A percentile compares a stretch with the other conserved stretches of the same genome.
Conservation (phyloP, 2,113 vertebrate species). For the Barbus barbus region DNA sequence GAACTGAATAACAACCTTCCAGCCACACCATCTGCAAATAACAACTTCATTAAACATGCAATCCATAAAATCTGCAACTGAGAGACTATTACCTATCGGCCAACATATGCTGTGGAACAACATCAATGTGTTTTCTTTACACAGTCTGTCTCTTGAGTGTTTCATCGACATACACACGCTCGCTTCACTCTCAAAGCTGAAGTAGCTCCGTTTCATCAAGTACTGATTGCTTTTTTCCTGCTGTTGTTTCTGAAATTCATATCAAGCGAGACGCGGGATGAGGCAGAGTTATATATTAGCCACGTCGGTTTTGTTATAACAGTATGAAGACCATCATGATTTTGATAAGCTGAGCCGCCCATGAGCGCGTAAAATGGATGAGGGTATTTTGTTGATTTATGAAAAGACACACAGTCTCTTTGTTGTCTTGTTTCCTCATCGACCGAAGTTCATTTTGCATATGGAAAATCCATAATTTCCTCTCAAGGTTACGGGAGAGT, state of each 20-base stretch:
- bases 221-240: conserved; percentile 11
- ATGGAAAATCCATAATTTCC: conserved; percentile 44
- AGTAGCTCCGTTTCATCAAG: not conserved
- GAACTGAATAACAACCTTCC: not conserved
- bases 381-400: conserved; percentile 43
- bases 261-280: not conserved
- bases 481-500: conserved; percentile 24
- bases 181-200: not conserved
- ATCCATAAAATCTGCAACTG: not conserved
- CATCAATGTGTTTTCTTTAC: not conserved
- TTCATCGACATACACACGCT: not conserved
- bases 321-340: not conserved
- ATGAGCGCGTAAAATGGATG: conserved; percentile 25
- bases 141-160: not conserved
- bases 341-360: conserved; percentile 29
- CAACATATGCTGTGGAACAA: not conserved
- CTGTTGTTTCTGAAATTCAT: not conserved
- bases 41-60: not conserved
- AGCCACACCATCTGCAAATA: not conserved
- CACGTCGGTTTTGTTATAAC: not conserved
- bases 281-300: not conserved
- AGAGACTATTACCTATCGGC: conserved; percentile 3
- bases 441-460: conserved; percentile 28
- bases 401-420: conserved; percentile 21
- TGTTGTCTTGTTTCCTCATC: conserved; percentile 28